These are phyloP conservation scores for Centropus unirufus DNA, from an alignment of 2,113 vertebrate species.

Conservation along the genomic window DNA sequence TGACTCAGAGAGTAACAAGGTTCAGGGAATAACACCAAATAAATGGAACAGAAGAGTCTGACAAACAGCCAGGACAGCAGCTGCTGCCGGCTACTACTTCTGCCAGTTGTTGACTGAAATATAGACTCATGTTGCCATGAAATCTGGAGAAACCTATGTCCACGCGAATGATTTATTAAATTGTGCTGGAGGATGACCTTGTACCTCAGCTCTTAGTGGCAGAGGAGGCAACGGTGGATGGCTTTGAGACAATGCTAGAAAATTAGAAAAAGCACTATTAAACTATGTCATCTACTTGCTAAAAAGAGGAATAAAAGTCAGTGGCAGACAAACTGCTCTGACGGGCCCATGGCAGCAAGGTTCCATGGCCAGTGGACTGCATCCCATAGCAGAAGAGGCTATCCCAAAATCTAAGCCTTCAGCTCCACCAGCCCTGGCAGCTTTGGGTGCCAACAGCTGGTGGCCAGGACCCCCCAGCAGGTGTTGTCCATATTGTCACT, in stretches of 20 bases:
- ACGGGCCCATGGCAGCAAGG: not conserved
- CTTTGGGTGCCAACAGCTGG: too few species aligned
- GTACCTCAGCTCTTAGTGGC: not conserved
- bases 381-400: not conserved
- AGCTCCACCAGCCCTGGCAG: accelerated
- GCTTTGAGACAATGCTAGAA: not conserved
- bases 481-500: not conserved
- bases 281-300: not conserved
- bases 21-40: not conserved
- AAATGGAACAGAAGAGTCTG: not conserved
- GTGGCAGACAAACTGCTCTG: not conserved
- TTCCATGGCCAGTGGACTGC: accelerated
- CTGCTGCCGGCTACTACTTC: not conserved
- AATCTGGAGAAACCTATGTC: not conserved
- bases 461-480: not conserved
- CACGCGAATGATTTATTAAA: not conserved
- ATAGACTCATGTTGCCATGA: not conserved
- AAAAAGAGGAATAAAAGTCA: not conserved
- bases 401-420: not conserved
- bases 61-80: not conserved
- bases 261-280: not conserved
- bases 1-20: not conserved
- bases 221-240: not conserved
- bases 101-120: not conserved
- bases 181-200: not conserved